Evolutionary conservation across 2,113 vertebrate genomes (phyloP).

Genomic region (Embiotoca jacksoni): DNA sequence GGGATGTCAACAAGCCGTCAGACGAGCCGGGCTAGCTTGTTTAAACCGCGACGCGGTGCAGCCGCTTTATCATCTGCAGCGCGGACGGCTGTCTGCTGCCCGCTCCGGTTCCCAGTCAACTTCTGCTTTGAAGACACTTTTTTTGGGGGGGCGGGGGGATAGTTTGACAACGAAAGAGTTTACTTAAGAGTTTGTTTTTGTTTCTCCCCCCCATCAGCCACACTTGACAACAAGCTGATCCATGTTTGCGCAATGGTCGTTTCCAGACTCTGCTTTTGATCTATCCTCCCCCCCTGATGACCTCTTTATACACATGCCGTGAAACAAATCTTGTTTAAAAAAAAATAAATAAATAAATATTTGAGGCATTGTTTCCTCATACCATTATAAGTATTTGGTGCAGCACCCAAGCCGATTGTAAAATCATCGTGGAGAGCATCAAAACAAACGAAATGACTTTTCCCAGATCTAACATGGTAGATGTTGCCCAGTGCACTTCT

Average conservation of each 20-base stretch:
- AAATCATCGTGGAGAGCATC: too few species aligned
- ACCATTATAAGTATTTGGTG: too few species aligned
- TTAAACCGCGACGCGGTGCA: not conserved
- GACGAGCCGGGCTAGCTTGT: slow-evolving; percentile 57
- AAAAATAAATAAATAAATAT: too few species aligned
- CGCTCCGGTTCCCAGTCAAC: slow-evolving; percentile 29
- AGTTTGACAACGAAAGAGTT: not conserved
- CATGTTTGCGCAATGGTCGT: slow-evolving; percentile 34
- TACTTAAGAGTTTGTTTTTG: slow-evolving; percentile 2
- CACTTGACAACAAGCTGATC: slow-evolving; percentile 43
- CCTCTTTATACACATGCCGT: too few species aligned
- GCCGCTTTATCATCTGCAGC: not conserved
- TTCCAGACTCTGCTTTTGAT: not conserved
- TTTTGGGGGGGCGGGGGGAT: not conserved
- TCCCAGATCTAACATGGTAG: too few species aligned
- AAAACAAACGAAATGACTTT: too few species aligned
- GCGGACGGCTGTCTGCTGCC: not conserved
- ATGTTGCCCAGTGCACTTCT: too few species aligned
- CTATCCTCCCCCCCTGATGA: slow-evolving; percentile 33
- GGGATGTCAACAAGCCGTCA: slow-evolving; percentile 68
- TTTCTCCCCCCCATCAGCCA: not conserved
- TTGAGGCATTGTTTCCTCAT: too few species aligned
- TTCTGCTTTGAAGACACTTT: not conserved
- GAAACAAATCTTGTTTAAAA: too few species aligned
- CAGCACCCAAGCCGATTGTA: too few species aligned